Evolutionary conservation across 53 echinoderm and acorn worm species (phyloP).

Genomic region (Crossaster papposus): DNA sequence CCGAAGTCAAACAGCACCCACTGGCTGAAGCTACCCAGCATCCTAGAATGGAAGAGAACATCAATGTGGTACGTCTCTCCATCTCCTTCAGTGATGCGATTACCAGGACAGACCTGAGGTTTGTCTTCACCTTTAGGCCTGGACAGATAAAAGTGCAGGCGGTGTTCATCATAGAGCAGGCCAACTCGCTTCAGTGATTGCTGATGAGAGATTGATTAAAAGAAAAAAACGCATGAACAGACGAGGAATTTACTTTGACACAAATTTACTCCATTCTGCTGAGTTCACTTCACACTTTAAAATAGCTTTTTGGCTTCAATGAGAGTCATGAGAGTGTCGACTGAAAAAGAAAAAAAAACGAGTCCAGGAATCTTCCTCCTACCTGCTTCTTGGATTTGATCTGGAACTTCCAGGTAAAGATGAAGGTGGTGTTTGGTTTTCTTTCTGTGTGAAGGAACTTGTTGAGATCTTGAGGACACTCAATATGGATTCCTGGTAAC

Average conservation of each 20-base stretch:
- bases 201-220: conserved; percentile 23
- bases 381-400: conserved; percentile 71
- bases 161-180: conserved; percentile 88
- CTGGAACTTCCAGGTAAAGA: conserved; percentile 67
- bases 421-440: conserved; percentile 57
- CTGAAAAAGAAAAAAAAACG: too few species aligned
- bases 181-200: conserved; percentile 82
- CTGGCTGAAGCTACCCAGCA: conserved; percentile 87
- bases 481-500: conserved; percentile 66
- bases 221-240: not conserved
- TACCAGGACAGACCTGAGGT: conserved; percentile 85
- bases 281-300: too few species aligned
- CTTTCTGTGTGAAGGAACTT: conserved; percentile 62
- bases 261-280: too few species aligned
- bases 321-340: too few species aligned
- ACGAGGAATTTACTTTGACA: too few species aligned
- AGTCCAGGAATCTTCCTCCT: too few species aligned
- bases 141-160: conserved; percentile 81
- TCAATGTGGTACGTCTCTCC: conserved; percentile 65
- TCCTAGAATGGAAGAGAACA: conserved; percentile 70
- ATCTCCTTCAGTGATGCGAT: conserved; percentile 43
- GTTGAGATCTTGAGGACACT: conserved; percentile 57
- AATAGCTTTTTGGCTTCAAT: too few species aligned
- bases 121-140: conserved; percentile 65
- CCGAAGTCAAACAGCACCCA: conserved; percentile 98